phyloP scores from a whole-genome alignment of 2,797 vertebrate species.

The Falco peregrinus region DNA sequence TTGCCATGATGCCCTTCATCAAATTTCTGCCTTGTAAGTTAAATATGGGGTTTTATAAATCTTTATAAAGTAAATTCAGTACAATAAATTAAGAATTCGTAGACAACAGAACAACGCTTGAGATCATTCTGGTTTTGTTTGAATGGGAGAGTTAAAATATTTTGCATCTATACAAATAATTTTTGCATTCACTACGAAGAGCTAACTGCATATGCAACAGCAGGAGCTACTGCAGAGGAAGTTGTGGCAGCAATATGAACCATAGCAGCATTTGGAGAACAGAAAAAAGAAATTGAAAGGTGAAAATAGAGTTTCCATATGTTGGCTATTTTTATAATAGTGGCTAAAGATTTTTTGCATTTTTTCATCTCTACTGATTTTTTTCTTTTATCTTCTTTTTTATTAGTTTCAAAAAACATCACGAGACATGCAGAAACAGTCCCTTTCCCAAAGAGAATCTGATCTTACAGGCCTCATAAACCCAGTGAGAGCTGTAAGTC shows the following conservation, averaged over 20 bases:
- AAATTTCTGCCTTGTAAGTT: not conserved
- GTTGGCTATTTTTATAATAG: not conserved
- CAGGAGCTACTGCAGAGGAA: conserved; percentile 90
- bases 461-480: not conserved
- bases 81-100: not conserved
- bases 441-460: not conserved
- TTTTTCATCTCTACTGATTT: not conserved
- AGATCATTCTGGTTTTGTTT: not conserved
- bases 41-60: not conserved
- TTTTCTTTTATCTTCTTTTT: not conserved
- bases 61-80: not conserved
- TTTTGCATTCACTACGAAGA: conserved; percentile 86
- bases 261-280: conserved; percentile 89
- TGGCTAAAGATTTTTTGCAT: not conserved
- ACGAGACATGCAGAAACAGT: not conserved
- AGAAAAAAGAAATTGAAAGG: conserved; percentile 87
- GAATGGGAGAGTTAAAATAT: not conserved
- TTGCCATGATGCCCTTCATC: not conserved
- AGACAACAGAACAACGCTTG: not conserved
- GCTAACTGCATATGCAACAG: conserved; percentile 88
- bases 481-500: not conserved
- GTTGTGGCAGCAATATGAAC: conserved; percentile 86
- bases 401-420: not conserved
- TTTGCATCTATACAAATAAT: conserved; percentile 75
- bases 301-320: conserved; percentile 32